Evolutionary conservation across 2,888 invertebrate species (phyloP).

Genomic region (Achlya flavicornis): DNA sequence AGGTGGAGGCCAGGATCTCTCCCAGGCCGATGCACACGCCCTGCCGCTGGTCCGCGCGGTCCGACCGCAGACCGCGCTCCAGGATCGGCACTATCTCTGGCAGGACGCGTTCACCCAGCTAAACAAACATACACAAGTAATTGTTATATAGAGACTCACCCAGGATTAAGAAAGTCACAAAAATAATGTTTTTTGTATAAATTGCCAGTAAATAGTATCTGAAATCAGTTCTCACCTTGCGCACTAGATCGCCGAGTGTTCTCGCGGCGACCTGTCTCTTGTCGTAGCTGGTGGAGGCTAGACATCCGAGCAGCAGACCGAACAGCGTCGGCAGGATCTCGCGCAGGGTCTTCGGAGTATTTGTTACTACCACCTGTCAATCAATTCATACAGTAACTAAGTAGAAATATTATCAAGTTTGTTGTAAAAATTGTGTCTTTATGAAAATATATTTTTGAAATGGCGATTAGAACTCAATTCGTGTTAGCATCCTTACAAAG

Average conservation of each 20-base stretch:
- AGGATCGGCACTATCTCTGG: constrained; percentile 99
- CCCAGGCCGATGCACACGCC: constrained; percentile 99
- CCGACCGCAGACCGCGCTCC: constrained; percentile 95
- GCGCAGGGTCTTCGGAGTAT: constrained; percentile 97
- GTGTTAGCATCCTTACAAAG: no score
- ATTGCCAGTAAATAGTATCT: not conserved
- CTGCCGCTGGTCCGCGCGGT: constrained; percentile 96
- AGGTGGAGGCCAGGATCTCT: constrained; percentile 98
- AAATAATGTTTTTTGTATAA: no score
- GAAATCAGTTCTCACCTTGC: constrained; percentile 85
- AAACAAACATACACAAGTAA: constrained; percentile 12
- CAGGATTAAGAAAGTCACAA: no score
- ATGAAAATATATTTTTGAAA: no score
- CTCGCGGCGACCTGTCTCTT: constrained; percentile 98
- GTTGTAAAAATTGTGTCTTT: no score
- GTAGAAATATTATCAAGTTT: no score
- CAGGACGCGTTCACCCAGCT: constrained; percentile 96
- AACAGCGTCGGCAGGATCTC: constrained; percentile 98
- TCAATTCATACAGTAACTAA: no score
- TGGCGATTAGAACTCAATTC: no score
- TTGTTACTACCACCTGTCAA: constrained; percentile 94
- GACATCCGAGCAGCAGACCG: constrained; percentile 94
- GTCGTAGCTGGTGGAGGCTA: constrained; percentile 98
- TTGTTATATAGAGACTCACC: no score
- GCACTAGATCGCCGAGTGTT: constrained; percentile 97